Evolutionary conservation across 2,113 vertebrate species (phyloP).

Genomic region (Pitta sordida): DNA sequence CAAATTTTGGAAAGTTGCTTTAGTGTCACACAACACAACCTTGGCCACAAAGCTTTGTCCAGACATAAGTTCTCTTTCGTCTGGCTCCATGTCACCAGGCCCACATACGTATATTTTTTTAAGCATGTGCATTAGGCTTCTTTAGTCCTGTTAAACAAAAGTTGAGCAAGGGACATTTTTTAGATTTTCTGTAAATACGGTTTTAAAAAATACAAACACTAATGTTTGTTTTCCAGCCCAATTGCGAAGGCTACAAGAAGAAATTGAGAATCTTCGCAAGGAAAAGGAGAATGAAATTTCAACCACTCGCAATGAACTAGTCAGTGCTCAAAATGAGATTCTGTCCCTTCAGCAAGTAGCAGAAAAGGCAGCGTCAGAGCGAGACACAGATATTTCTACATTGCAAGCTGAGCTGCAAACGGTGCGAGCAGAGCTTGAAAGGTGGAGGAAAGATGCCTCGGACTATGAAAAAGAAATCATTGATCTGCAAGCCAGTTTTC

Average conservation of each 20-base stretch:
- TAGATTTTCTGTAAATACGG: neutral
- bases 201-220: neutral
- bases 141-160: neutral
- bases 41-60: neutral
- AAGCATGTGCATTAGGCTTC: neutral
- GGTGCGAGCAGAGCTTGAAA: conserved; percentile 85
- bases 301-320: conserved; percentile 83
- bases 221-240: conserved; percentile 67
- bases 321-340: conserved; percentile 90
- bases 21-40: neutral
- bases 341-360: conserved; percentile 85
- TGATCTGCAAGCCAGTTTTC: conserved; percentile 83
- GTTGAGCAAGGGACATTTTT: neutral
- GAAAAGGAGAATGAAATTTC: conserved; percentile 90
- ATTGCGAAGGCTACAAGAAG: conserved; percentile 82
- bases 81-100: neutral
- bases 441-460: conserved; percentile 83
- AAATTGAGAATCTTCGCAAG: conserved; percentile 88
- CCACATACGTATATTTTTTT: neutral
- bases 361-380: conserved; percentile 80
- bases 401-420: conserved; percentile 83
- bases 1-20: neutral
- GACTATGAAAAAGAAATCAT: conserved; percentile 88
- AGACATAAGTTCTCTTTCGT: neutral
- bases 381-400: conserved; percentile 83